phyloP scores from a whole-genome alignment of 2,888 invertebrate genomes.

The Argynnis bischoffii region DNA sequence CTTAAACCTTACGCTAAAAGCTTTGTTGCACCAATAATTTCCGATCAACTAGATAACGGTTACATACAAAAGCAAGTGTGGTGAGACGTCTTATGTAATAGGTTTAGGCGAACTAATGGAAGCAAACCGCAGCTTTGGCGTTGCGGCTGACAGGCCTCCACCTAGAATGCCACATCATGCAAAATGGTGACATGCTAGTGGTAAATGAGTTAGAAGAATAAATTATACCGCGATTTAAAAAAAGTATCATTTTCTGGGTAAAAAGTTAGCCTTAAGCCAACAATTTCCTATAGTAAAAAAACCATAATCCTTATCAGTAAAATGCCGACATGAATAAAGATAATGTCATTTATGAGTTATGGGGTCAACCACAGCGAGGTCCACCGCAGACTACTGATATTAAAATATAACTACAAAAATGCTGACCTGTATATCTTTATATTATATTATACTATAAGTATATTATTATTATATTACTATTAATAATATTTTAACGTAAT shows the following conservation, averaged over 20 bases:
- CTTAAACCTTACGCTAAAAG: conserved; percentile 26
- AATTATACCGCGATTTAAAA: conserved; percentile 7
- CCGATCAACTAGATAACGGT: conserved; percentile 32
- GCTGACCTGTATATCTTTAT: too few relatives aligned
- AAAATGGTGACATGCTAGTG: conserved; percentile 41
- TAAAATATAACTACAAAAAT: too few relatives aligned
- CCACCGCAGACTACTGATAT: too few relatives aligned
- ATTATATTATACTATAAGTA: too few relatives aligned
- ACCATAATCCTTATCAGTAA: too few relatives aligned
- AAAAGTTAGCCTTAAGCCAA: conserved; percentile 4
- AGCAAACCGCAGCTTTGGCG: conserved; percentile 67
- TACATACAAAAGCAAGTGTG: conserved; percentile 30
- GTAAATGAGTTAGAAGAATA: conserved; percentile 30
- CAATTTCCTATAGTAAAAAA: too few relatives aligned
- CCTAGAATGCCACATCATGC: conserved; percentile 52
- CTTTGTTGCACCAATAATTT: conserved; percentile 31
- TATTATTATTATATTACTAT: too few relatives aligned
- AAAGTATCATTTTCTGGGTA: too few relatives aligned
- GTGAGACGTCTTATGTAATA: conserved; percentile 62
- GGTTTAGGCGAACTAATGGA: conserved; percentile 72
- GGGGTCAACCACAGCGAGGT: too few relatives aligned
- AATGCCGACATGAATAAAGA: too few relatives aligned
- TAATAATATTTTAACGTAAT: too few relatives aligned
- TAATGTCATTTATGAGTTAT: too few relatives aligned
- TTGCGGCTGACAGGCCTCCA: conserved; percentile 58